Base-by-base conservation (phyloP, 2,113 vertebrate species). In the Osmerus mordax region DNA sequence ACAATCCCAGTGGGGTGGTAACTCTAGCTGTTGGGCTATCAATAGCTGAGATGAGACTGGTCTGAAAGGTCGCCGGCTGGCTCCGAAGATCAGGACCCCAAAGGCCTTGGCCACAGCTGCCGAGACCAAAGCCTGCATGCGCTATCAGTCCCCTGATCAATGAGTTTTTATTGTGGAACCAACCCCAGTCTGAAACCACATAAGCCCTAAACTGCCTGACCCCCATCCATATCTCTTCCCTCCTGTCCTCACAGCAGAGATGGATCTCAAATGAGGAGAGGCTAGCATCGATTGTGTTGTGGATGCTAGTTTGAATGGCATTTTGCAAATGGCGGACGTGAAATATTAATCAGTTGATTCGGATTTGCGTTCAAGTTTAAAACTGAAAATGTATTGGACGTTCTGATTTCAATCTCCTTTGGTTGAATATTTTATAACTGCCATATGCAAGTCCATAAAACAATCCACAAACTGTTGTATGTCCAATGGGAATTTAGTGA, bases 201-300 rank as follows among this genome's bases (percentile, higher is more conserved):
- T 84, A 83, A 83, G 80, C 82, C 64, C 81, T 82, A 72, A 73
- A 58, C 84, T 79, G 83, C 85, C 82, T 76, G 77, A 81, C 82
- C 80, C 79, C 70, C 74, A 91, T 91, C 90, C 81, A 91, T 91
- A 91, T 84, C 83, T 73, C 85, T 88, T 85, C 72, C 73, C 86
- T 84, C 84, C 88, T 89, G 90, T 92, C 91, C 90, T 91, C 92
- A 91, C 90, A 89, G 88, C 90, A 83, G 91, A 89, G 85, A 91
- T 92, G 91, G 87, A 90, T 90, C 89, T 86, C 87, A 87, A 87
- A 77, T 69, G 78, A 86, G 81, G 88, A 85, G 85, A 83, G 83
- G 85, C 88, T 79, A 78, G 47, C 84, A 92, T 92, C 76, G 91
- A 92, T 91, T 83, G 86, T 86, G 80, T 88, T 84, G 89, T 86